phyloP scores from a whole-genome alignment of 1,140 invertebrate genomes.

The Leptopilina boulardi region DNA sequence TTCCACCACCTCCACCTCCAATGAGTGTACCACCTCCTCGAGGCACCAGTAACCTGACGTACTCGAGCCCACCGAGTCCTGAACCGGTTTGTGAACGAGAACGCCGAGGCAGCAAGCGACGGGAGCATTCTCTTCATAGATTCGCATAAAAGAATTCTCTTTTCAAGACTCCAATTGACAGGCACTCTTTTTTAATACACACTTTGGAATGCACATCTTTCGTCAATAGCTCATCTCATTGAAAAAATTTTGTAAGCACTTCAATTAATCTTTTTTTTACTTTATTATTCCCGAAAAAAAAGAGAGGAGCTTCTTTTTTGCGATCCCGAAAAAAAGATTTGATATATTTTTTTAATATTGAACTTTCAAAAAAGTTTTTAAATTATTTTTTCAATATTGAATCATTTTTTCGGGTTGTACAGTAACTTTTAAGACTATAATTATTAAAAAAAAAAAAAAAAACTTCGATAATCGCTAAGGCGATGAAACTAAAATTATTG shows the following conservation, averaged over 20 bases:
- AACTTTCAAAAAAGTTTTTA: conserved; percentile 5
- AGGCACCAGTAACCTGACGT: conserved; percentile 72
- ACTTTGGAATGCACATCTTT: neutral
- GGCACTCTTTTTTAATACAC: neutral
- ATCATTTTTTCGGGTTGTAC: conserved; percentile 10
- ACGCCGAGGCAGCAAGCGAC: conserved; percentile 71
- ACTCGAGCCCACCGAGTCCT: conserved; percentile 74
- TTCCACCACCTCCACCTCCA: conserved; percentile 73
- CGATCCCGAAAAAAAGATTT: neutral
- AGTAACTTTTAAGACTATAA: neutral
- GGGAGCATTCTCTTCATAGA: conserved; percentile 72
- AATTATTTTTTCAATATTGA: neutral
- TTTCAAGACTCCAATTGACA: neutral
- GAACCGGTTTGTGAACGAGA: conserved; percentile 71
- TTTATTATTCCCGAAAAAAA: too few relatives aligned
- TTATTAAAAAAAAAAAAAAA: too few relatives aligned
- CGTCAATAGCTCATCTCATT: neutral
- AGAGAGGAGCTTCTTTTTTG: conserved; percentile 13
- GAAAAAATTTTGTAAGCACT: conserved; percentile 23
- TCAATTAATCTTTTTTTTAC: neutral
- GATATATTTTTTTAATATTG: neutral
- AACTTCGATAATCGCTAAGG: conserved; percentile 42
- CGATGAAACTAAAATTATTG: conserved; percentile 57
- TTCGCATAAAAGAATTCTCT: conserved; percentile 70
- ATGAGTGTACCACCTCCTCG: conserved; percentile 71